Evolutionary conservation across 1,140 invertebrate species (phyloP), one percentile per base, ranked within the genome.

Genomic region (Apis cerana): DNA sequence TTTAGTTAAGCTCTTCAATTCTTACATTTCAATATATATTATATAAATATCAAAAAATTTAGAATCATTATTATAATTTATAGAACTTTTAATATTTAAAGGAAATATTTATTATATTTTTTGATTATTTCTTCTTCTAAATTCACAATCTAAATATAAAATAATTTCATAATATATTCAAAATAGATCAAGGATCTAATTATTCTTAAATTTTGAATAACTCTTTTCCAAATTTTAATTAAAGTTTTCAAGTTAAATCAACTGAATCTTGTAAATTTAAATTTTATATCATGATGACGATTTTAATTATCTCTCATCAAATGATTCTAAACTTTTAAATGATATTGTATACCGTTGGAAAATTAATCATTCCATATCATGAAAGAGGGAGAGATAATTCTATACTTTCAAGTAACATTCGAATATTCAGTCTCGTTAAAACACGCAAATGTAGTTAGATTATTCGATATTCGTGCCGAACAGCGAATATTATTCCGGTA

Each of bases 391-490:
- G 21, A n/a, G 43, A 43, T 17, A 67, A 11, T 1, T 19, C 7
- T 12, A 19, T 48, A 11, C 10, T 67, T 21, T 33, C 21, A 52
- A 70, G 23, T 15, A 19, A 13, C 15, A 17, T 23, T 50, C 21
- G n/a, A 52, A 52, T 70, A 70, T 70, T 52, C 48, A n/a, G 52
- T 70, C 48, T 9, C 48, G 68, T 19, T 70, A 23, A 68, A 68
- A 68, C 65, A n/a, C 65, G 19, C 43, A 68, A 70, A 23, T 70
- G 43, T 17, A n/a, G 27, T 52, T 50, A 70, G 48, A 33, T 21
- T 23, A 70, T 70, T 50, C 68, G 68, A 13, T 52, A 70, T 70
- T 50, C 68, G 68, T 50, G 68, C 43, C 48, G 68, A n/a, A 69
- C n/a, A 23, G 21, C 68, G 68, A 69, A 70, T 70, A 70, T 70